Percentiles rank a stretch among this genome's conserved stretches.
Evolutionary conservation across 2,797 vertebrate genomes (phyloP).

Genomic region (Anolis apletophallus): DNA sequence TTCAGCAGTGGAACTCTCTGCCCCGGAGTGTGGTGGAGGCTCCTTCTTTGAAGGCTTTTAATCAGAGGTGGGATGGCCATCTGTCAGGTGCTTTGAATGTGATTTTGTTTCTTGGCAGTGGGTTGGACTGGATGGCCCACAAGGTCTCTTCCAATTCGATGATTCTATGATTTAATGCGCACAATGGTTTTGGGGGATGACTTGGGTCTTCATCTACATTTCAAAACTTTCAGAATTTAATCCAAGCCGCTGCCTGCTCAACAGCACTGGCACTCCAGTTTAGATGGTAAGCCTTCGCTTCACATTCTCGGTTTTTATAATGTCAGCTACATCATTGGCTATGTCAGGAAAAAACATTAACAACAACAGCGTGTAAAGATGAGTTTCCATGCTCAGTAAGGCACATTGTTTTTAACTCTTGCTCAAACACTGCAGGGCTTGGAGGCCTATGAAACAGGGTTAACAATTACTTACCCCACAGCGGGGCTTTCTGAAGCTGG

Average conservation of each 20-base stretch:
- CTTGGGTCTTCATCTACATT: neutral
- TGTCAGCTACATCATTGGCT: neutral
- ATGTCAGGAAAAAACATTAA: neutral
- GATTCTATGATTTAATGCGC: too few species aligned
- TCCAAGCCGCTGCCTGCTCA: neutral
- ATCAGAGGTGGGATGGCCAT: too few species aligned
- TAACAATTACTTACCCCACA: slow-evolving; percentile 36
- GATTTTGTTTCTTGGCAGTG: too few species aligned
- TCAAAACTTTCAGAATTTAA: neutral
- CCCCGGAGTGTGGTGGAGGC: too few species aligned
- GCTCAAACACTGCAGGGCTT: neutral
- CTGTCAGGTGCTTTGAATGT: too few species aligned
- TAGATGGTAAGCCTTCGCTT: neutral
- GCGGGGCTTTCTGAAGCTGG: slow-evolving; percentile 10
- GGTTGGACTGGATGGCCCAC: too few species aligned
- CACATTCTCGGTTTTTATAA: neutral
- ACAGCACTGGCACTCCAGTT: neutral
- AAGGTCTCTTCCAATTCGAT: too few species aligned
- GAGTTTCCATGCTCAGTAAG: neutral
- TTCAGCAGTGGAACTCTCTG: too few species aligned
- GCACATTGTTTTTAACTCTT: neutral
- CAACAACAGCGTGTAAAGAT: neutral
- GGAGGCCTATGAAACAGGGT: slow-evolving; percentile 21
- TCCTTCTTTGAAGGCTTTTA: too few species aligned
- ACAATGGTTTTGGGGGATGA: neutral